A percentile compares a stretch with the other conserved stretches of the same genome.
Conservation (phyloP, 2,797 vertebrate genomes). For the Melanogrammus aeglefinus region DNA sequence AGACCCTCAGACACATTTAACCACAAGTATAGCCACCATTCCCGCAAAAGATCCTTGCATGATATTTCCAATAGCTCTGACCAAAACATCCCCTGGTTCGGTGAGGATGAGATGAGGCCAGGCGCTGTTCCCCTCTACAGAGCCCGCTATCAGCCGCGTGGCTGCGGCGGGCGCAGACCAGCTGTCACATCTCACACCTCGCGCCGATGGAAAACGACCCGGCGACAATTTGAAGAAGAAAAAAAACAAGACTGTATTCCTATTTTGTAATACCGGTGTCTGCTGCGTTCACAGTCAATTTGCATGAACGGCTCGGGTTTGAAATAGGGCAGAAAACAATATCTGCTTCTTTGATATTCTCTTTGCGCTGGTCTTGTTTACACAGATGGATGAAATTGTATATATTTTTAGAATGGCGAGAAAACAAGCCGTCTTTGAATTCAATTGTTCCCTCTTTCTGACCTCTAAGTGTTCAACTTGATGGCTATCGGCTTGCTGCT, state of each 20-base stretch:
- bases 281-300: not conserved
- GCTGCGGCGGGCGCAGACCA: not conserved
- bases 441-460: conserved; percentile 34
- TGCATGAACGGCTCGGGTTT: conserved; percentile 7
- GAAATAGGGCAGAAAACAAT: conserved; percentile 16
- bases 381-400: conserved; percentile 17
- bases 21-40: not conserved
- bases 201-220: not conserved
- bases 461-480: conserved; percentile 32
- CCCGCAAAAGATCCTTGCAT: not conserved
- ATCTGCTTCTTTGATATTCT: not conserved
- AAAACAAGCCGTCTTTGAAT: conserved; percentile 50
- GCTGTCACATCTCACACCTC: not conserved
- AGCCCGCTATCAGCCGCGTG: not conserved
- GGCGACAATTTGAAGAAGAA: not conserved
- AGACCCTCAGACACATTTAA: not conserved
- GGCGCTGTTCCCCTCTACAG: not conserved
- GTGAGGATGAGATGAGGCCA: not conserved
- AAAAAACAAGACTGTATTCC: not conserved
- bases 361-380: conserved; percentile 19
- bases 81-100: not conserved
- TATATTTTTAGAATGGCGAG: conserved; percentile 33
- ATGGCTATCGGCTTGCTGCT: conserved; percentile 37
- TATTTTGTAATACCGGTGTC: conserved; percentile 1
- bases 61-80: not conserved